A percentile compares a stretch with the other conserved stretches of the same genome.
phyloP scores from a whole-genome alignment of 53 echinoderm and acorn worm genomes.

The Mesocentrotus franciscanus region DNA sequence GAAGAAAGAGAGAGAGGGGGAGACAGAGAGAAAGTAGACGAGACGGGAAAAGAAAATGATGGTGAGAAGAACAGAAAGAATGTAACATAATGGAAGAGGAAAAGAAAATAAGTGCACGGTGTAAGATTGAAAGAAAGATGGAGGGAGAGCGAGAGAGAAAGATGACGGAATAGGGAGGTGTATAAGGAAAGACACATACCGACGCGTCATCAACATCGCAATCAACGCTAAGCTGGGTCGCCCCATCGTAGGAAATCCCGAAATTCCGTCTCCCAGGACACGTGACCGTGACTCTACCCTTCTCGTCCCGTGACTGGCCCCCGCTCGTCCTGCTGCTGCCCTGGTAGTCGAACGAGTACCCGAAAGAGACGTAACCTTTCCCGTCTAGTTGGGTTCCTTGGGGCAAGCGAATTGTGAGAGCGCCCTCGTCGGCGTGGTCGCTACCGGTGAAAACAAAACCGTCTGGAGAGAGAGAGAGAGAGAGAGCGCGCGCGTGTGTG shows the following conservation, averaged over 20 bases:
- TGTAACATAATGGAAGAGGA: not conserved
- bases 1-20: not conserved
- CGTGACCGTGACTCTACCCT: constrained; percentile 49
- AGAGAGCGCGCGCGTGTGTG: too few species aligned
- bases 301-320: constrained; percentile 7
- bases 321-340: not conserved
- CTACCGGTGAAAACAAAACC: not conserved
- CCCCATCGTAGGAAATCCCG: constrained; percentile 4
- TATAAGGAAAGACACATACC: not conserved
- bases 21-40: not conserved
- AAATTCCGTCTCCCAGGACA: constrained; percentile 19
- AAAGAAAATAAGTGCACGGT: not conserved
- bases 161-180: not conserved
- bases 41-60: not conserved
- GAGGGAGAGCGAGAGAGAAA: not conserved
- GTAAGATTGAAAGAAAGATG: not conserved
- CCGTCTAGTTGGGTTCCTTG: not conserved
- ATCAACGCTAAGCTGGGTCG: not conserved
- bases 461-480: not conserved
- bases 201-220: constrained; percentile 3
- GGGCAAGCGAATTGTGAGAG: constrained; percentile 22
- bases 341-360: constrained; percentile 29
- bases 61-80: not conserved
- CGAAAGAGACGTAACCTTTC: constrained; percentile 11
- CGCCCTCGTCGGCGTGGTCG: not conserved